Evolutionary conservation across 2,113 vertebrate species (phyloP), one percentile per base, ranked within the genome.

Genomic region (Andinoacara biseriatus): DNA sequence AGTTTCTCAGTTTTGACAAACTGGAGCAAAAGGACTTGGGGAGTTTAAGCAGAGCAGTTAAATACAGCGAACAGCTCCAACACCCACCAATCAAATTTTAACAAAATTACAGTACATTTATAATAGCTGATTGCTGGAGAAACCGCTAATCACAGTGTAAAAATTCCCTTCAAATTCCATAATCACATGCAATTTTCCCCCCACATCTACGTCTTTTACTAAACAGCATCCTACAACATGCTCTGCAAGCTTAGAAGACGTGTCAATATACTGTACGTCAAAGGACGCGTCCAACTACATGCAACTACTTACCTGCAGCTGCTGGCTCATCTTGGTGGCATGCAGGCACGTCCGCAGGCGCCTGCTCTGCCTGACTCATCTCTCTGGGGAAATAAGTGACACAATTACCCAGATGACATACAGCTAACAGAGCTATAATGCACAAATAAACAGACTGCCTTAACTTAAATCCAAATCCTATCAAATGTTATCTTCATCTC

Each of bases 321-420:
- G 92, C 94, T 81, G 97, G 95, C 59, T 98, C 97, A 86, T 98
- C 96, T 29, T 94, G 95, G 84, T 97, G 93, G 82, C 96, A 97
- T 63, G 96, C 94, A 84, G 97, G 95, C 61, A 96, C 87, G 78
- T 97, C 97, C 80, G 96, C 94, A 82, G 96, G 95, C 84, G 93
- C 95, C 94, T 96, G 96, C 90, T 97, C 97, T 0, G 74, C 94
- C 95, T 97, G 95, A 94, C 97, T 98, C 98, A 99, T 99, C 92
- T 92, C 80, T 90, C 90, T 93, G 60, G n/a, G 18, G 77, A 57
- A 69, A 80, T 9, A 85, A 80, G 83, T 40, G 3, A 61, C 54
- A 60, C 17, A 67, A 83, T 86, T 17, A 91, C 29, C 15, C 77
- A 33, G 26, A 54, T 10, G 56, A 49, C n/a, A 60, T 6, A 43